These are phyloP conservation scores for Sibirionetta formosa DNA, from an alignment of 2,797 vertebrate species.

Conservation along the genomic window DNA sequence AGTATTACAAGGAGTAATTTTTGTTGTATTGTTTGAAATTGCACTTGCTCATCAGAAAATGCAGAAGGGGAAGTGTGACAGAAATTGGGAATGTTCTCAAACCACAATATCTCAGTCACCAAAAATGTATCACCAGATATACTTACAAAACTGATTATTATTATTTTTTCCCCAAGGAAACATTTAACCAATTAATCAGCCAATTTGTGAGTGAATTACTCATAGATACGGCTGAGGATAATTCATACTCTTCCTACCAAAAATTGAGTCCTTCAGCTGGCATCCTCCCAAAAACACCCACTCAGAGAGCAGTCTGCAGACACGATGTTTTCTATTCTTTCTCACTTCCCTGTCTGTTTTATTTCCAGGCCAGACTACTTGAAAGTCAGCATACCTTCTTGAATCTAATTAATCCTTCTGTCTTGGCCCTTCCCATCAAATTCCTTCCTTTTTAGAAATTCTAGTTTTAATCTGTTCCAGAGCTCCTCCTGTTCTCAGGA, in stretches of 20 bases:
- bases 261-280: not conserved
- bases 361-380: constrained; percentile 9
- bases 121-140: not conserved
- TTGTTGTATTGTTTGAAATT: not conserved
- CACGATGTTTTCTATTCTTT: not conserved
- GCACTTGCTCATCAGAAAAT: not conserved
- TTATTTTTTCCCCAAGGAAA: not conserved
- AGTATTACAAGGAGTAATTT: rapidly evolving
- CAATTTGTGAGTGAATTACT: not conserved
- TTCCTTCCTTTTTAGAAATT: constrained; percentile 30
- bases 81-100: not conserved
- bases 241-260: not conserved
- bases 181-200: not conserved
- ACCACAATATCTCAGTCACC: rapidly evolving
- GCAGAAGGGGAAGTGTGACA: not conserved
- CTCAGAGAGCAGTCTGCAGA: not conserved
- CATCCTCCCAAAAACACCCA: not conserved
- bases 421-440: not conserved
- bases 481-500: not conserved
- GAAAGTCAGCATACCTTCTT: not conserved
- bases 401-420: not conserved
- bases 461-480: not conserved
- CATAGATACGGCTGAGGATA: not conserved
- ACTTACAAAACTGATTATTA: not conserved
- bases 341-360: constrained; percentile 24